Evolutionary conservation across 1,140 invertebrate species (phyloP).

Genomic region (Macrobrachium nipponense): DNA sequence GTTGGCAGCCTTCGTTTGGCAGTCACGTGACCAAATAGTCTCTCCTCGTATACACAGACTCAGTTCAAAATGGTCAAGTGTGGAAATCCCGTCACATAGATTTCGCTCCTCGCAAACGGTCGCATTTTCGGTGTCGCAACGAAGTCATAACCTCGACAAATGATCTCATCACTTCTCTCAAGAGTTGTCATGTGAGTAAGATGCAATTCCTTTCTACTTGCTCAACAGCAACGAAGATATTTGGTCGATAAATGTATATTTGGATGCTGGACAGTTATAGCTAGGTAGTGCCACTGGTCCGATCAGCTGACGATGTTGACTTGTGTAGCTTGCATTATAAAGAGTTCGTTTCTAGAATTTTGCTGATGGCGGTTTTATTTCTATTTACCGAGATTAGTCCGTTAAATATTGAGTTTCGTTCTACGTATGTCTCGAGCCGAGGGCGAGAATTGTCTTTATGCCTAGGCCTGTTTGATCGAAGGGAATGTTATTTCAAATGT

Average conservation of each 20-base stretch:
- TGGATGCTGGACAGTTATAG: background rate
- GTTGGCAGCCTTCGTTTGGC: constrained; percentile 8
- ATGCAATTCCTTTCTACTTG: too few species aligned
- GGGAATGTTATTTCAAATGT: too few species aligned
- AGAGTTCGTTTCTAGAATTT: too few species aligned
- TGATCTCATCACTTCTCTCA: constrained; percentile 50
- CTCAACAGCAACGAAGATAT: background rate
- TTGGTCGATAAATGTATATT: background rate
- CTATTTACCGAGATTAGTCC: too few species aligned
- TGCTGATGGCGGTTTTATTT: too few species aligned
- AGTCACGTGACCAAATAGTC: constrained; percentile 47
- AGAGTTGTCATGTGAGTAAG: constrained; percentile 48
- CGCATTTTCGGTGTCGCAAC: background rate
- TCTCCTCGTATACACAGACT: background rate
- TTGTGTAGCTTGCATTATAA: background rate
- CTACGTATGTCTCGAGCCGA: too few species aligned
- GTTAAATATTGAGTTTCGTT: too few species aligned
- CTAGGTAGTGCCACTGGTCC: background rate
- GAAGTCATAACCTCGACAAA: constrained; percentile 32
- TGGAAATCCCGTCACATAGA: background rate
- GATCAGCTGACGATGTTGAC: background rate
- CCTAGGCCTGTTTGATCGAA: too few species aligned
- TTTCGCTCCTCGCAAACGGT: background rate
- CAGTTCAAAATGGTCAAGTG: constrained; percentile 53
- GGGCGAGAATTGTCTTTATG: too few species aligned